Conservation (phyloP, 2,113 vertebrate species). For the Heloderma charlesbogerti region DNA sequence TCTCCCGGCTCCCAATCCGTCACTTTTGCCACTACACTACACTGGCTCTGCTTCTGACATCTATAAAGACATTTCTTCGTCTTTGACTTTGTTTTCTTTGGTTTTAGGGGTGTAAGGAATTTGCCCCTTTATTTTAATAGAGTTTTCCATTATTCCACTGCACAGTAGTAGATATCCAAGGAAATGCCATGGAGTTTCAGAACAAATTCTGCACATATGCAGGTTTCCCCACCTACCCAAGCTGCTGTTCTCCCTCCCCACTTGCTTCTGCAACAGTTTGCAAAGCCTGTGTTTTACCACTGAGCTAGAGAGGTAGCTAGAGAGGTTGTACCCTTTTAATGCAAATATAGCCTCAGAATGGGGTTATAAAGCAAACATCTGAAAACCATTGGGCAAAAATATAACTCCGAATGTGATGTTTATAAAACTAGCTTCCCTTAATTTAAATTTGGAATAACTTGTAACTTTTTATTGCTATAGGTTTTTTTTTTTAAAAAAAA, state of each 20-base stretch:
- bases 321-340: neutral
- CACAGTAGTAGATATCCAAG: too few species aligned
- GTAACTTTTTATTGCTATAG: neutral
- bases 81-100: neutral
- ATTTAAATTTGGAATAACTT: neutral
- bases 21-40: too few species aligned
- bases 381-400: neutral
- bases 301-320: neutral
- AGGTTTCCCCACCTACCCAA: neutral
- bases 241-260: neutral
- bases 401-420: neutral
- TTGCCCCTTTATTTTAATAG: neutral
- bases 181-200: neutral
- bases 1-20: too few species aligned
- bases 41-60: too few species aligned
- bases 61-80: neutral
- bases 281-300: neutral
- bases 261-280: neutral
- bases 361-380: neutral
- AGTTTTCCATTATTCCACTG: neutral
- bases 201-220: neutral
- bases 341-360: neutral
- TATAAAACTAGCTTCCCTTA: neutral
- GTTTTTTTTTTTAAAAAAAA: neutral
- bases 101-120: neutral